A percentile compares a stretch with the other conserved stretches of the same genome.
phyloP scores from a whole-genome alignment of 2,797 vertebrate genomes.

The Gila robusta region DNA sequence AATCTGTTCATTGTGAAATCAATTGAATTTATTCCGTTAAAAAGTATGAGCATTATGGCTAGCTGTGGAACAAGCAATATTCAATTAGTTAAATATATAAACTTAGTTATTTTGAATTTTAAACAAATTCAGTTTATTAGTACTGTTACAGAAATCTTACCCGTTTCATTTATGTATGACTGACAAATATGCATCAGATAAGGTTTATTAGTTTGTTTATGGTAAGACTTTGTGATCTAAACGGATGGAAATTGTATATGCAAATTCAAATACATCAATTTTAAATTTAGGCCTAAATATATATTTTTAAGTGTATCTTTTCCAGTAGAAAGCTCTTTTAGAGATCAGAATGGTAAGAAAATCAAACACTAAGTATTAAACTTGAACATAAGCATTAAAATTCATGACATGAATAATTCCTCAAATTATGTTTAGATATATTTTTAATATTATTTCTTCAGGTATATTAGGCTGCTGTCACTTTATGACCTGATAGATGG shows the following conservation, averaged over 20 bases:
- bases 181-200: background rate
- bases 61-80: background rate
- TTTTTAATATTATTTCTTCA: too few relatives aligned
- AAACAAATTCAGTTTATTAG: background rate
- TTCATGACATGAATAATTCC: background rate
- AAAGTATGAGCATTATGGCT: background rate
- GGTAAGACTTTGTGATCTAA: background rate
- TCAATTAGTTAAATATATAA: background rate
- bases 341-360: too few relatives aligned
- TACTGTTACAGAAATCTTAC: background rate
- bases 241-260: background rate
- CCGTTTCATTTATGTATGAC: background rate
- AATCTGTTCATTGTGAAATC: background rate
- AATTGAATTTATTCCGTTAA: background rate
- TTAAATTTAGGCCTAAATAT: background rate
- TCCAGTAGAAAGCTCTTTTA: background rate
- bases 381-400: background rate
- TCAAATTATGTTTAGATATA: background rate
- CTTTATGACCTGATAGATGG: too few relatives aligned
- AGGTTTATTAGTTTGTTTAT: background rate
- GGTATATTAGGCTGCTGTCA: too few relatives aligned
- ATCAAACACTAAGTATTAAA: too few relatives aligned
- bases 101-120: background rate
- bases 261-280: background rate
- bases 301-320: background rate